Conservation (phyloP, 2,797 vertebrate genomes). For the Tokudaia muenninki region DNA sequence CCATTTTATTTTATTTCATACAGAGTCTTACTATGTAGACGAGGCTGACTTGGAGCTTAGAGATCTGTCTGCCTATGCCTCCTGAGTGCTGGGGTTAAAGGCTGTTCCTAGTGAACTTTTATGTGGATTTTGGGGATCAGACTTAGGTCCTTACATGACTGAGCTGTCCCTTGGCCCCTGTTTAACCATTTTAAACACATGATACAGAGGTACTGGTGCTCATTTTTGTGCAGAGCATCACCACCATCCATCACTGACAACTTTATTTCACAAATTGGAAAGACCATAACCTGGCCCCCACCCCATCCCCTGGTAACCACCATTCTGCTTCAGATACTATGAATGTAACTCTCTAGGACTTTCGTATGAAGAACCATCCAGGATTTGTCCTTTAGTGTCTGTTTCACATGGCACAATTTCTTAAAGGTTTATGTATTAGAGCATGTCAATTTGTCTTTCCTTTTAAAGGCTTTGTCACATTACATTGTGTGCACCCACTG, state of each 20-base stretch:
- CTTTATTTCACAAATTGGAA: not conserved
- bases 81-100: not conserved
- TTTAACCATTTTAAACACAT: not conserved
- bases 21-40: not conserved
- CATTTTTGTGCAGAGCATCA: not conserved
- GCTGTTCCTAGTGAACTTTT: not conserved
- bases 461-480: not conserved
- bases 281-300: not conserved
- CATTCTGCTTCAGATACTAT: not conserved
- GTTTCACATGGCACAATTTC: not conserved
- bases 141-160: not conserved
- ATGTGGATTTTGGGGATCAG: not conserved
- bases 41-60: not conserved
- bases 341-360: not conserved
- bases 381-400: constrained; percentile 2
- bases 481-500: not conserved
- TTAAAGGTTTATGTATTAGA: not conserved
- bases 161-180: not conserved
- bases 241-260: not conserved
- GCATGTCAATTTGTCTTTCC: not conserved
- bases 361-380: not conserved
- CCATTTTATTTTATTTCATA: not conserved
- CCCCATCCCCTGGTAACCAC: too few species aligned
- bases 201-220: not conserved
- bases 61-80: not conserved